Conservation (phyloP, 2,888 invertebrate genomes). For the Noctua fimbriata region DNA sequence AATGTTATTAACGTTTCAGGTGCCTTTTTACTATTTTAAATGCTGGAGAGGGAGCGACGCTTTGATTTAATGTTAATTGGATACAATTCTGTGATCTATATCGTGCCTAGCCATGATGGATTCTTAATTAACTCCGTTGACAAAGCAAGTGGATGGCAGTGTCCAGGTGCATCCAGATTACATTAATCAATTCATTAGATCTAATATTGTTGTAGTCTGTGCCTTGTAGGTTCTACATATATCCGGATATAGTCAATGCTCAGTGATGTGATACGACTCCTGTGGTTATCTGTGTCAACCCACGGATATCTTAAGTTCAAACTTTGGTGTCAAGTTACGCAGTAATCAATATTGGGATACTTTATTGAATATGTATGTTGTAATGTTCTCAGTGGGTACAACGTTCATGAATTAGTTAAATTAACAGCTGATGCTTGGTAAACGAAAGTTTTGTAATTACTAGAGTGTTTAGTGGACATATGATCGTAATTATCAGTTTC, state of each 20-base stretch:
- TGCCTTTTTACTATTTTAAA: constrained; percentile 33
- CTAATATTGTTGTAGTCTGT: constrained; percentile 22
- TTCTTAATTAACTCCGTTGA: constrained; percentile 58
- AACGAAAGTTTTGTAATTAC: constrained; percentile 30
- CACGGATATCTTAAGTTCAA: constrained; percentile 48
- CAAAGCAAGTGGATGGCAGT: constrained; percentile 46
- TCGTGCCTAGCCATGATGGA: constrained; percentile 15
- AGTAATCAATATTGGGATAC: constrained; percentile 57
- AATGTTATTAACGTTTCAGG: constrained; percentile 29
- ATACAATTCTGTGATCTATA: constrained; percentile 15
- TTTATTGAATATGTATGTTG: constrained; percentile 36
- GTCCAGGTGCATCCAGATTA: constrained; percentile 31
- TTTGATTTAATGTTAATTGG: constrained; percentile 35
- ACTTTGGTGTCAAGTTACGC: constrained; percentile 45
- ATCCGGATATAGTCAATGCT: constrained; percentile 19
- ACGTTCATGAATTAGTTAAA: not conserved
- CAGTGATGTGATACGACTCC: constrained; percentile 15
- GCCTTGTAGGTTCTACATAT: constrained; percentile 9
- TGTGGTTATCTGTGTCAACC: constrained; percentile 51
- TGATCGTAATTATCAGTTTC: not conserved
- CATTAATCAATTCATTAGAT: constrained; percentile 42
- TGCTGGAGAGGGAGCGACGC: not conserved
- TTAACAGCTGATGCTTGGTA: constrained; percentile 1
- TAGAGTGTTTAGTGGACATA: constrained; percentile 10
- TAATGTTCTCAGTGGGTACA: constrained; percentile 2